Conservation (phyloP, 1,140 invertebrate genomes). For the Leptinotarsa lineolata region DNA sequence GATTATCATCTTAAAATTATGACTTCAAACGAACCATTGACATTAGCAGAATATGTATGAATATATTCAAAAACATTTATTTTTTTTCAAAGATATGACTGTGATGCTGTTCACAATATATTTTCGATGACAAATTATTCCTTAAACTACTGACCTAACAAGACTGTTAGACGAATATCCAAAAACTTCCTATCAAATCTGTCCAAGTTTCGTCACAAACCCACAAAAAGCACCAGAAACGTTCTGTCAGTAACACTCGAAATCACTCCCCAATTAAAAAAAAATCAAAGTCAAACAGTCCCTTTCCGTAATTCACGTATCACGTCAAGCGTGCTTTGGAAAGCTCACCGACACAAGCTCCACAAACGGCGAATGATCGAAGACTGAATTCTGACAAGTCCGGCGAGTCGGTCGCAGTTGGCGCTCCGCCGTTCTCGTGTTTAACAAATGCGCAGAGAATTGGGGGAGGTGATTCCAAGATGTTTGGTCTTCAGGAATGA, state of each 20-base stretch:
- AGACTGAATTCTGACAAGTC: conserved; percentile 17
- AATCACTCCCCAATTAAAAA: neutral
- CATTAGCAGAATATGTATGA: too few species aligned
- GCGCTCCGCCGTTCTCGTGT: conserved; percentile 12
- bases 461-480: conserved; percentile 10
- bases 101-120: too few species aligned
- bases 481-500: conserved; percentile 16
- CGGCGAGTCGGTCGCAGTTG: conserved; percentile 1
- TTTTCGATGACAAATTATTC: too few species aligned
- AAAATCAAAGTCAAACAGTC: too few species aligned
- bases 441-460: conserved; percentile 25
- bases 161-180: too few species aligned
- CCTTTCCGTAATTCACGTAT: neutral
- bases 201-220: too few species aligned
- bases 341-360: conserved; percentile 32
- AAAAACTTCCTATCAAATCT: too few species aligned
- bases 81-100: too few species aligned
- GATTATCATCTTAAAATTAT: too few species aligned
- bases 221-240: neutral
- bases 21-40: too few species aligned
- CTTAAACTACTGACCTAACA: too few species aligned
- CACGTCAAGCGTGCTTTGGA: conserved; percentile 33
- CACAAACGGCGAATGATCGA: conserved; percentile 4
- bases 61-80: too few species aligned
- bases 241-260: neutral